Base-by-base conservation (phyloP, 2,113 vertebrate species). In the Cinclus mexicanus region DNA sequence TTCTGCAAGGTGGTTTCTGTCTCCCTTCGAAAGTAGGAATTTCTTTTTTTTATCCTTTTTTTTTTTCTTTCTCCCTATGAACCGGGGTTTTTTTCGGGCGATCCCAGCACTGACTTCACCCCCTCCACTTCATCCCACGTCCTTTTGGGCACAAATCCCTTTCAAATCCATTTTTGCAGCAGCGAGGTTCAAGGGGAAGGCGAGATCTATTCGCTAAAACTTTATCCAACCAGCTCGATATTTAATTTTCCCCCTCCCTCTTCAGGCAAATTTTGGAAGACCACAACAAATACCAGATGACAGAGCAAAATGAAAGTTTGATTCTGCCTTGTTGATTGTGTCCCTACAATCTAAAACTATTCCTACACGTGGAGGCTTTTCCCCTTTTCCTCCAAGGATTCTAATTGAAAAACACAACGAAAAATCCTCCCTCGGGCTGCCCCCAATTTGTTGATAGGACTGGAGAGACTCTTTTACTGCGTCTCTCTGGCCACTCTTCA, bases 1-100 rank as follows among this genome's bases (percentile, higher is more conserved):
- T 50, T 85, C 85, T 63, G 82, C 85, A 95, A 92, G 90, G 87
- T 93, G 95, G 90, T 94, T 95, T 70, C 70, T 88, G 75, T 94
- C 93, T 91, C 70, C 53, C 44, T 72, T 19, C 15, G 1, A 60
- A 23, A 8, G 11, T 35, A 50, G 46, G 24, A 25, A 4, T 10
- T 24, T 14, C 14, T 33, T 20, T 24, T 68, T 59, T 52, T 52
- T 63, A 37, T 37, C 35, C 35, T 37, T 37, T 17, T 33, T 20
- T 24, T 68, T 59, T 52, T 52, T 63, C 23, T 10, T 12, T 56
- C 23, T 3, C 15, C 16, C 21, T 8, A 17, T 14, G 23, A 72
- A 72, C 41, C 6, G 28, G 16, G 5, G 5, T 0, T 41, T 47
- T 69, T 50, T 88, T 76, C 12, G 26, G 70, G 39, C 37, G 3